phyloP scores from a whole-genome alignment of 2,797 vertebrate genomes.

The Macropodus opercularis region DNA sequence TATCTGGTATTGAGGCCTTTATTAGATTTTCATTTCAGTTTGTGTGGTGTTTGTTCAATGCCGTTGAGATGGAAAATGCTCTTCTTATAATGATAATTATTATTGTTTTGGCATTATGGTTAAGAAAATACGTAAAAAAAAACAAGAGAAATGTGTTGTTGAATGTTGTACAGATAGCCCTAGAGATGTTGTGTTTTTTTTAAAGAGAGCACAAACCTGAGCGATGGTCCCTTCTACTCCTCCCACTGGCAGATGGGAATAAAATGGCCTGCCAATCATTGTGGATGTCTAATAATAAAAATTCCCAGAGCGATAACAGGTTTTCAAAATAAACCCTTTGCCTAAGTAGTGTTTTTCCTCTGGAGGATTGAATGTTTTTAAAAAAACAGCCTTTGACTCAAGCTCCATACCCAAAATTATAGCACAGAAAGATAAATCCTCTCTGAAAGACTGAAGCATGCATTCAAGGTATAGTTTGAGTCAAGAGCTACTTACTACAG shows the following conservation, averaged over 20 bases:
- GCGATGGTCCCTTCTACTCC: conserved; percentile 60
- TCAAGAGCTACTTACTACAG: not conserved
- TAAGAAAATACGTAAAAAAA: conserved; percentile 62
- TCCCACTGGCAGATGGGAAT: conserved; percentile 66
- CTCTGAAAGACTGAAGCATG: conserved; percentile 9
- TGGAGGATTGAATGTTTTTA: conserved; percentile 39
- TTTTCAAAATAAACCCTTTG: conserved; percentile 24
- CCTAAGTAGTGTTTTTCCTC: not conserved
- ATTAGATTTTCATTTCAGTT: conserved; percentile 79
- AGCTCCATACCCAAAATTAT: conserved; percentile 28
- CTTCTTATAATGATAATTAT: conserved; percentile 84
- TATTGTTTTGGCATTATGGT: conserved; percentile 83
- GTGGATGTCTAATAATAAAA: conserved; percentile 31
- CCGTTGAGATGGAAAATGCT: conserved; percentile 84
- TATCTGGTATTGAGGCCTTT: conserved; percentile 86
- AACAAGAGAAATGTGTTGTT: conserved; percentile 81
- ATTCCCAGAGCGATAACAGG: conserved; percentile 12
- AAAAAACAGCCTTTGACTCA: conserved; percentile 31
- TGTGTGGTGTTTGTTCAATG: conserved; percentile 80
- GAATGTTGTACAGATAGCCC: conserved; percentile 88
- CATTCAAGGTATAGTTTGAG: conserved; percentile 2
- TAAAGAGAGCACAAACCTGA: conserved; percentile 80
- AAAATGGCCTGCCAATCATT: conserved; percentile 61
- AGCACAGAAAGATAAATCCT: conserved; percentile 20
- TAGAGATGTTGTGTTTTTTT: conserved; percentile 83